Evolutionary conservation across 2,888 invertebrate genomes (phyloP), one percentile per base, ranked within the genome.

Genomic region (Lissocephala sabroskyi): DNA sequence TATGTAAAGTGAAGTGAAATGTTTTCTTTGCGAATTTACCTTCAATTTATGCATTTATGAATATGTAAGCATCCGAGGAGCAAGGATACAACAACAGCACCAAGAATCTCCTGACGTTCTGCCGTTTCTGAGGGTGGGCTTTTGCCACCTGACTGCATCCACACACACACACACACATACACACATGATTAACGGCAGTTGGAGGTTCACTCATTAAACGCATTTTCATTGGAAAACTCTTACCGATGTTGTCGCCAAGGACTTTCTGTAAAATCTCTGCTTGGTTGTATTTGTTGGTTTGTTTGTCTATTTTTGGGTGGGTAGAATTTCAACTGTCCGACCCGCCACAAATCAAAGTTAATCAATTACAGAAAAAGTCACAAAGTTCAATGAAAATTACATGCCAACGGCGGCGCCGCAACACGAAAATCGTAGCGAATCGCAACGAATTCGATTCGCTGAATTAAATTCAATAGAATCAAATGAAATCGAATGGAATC

Each of bases 31-130:
- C 65, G 67, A 70, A 74, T 71, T 74, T 74, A 71, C 71, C 71
- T 71, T 71, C 71, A 71, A 74, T 71, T 71, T 74, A 74, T 71
- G 71, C 74, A 71, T 71, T 71, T 71, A 75, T 75, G 65, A 65
- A 70, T 74, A 68, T 66, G 62, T 64, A 65, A 67, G 67, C 71
- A 74, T 59, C 62, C 64, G n/a, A n/a, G n/a, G n/a, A n/a, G n/a
- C n/a, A n/a, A n/a, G n/a, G n/a, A n/a, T 57, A 29, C 65, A 57
- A 54, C 56, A 49, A 37, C 47, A 37, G 30, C 13, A 32, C 13
- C 30, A 13, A 32, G 30, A 13, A 32, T 29, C 29, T 29, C 3
- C 13, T n/a, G n/a, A n/a, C n/a, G n/a, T n/a, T n/a, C n/a, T n/a
- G n/a, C n/a, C n/a, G n/a, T n/a, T n/a, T n/a, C n/a, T n/a, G n/a